Conservation (phyloP, 1,140 invertebrate species). For the Drosophila simulans region DNA sequence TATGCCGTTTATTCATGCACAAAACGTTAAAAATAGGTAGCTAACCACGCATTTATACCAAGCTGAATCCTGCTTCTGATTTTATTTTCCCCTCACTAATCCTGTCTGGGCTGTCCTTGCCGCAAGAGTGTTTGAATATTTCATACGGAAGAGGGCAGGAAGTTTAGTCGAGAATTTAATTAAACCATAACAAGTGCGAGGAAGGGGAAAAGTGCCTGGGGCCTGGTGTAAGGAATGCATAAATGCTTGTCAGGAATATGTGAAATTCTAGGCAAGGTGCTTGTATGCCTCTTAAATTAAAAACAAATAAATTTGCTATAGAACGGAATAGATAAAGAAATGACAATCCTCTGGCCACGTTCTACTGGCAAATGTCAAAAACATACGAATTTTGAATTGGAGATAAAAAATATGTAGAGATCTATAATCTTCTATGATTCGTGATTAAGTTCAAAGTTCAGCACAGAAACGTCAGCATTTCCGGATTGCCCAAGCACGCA, state of each 20-base stretch:
- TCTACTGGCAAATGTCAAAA: background rate
- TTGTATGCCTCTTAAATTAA: background rate
- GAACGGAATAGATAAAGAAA: background rate
- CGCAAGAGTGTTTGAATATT: conserved; percentile 45
- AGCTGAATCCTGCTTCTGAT: conserved; percentile 20
- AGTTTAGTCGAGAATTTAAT: conserved; percentile 48
- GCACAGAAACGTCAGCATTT: conserved; percentile 14
- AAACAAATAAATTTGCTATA: background rate
- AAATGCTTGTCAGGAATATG: conserved; percentile 21
- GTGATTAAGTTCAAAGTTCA: conserved; percentile 21
- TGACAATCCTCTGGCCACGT: too few species aligned
- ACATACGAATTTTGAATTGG: background rate
- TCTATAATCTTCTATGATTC: background rate
- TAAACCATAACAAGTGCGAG: conserved; percentile 33
- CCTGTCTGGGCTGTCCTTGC: conserved; percentile 40
- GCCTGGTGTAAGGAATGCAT: conserved; percentile 29
- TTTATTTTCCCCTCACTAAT: conserved; percentile 36
- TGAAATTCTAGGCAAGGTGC: background rate
- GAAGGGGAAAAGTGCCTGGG: conserved; percentile 12
- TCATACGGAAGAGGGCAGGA: conserved; percentile 28
- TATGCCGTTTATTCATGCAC: conserved; percentile 5
- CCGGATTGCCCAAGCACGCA: conserved; percentile 13
- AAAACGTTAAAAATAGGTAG: conserved; percentile 9
- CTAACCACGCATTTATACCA: background rate
- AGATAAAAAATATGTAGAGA: background rate